Percentiles rank a stretch among this genome's conserved stretches.
Conservation (phyloP, 2,797 vertebrate genomes). For the Arnoldichthys spilopterus region DNA sequence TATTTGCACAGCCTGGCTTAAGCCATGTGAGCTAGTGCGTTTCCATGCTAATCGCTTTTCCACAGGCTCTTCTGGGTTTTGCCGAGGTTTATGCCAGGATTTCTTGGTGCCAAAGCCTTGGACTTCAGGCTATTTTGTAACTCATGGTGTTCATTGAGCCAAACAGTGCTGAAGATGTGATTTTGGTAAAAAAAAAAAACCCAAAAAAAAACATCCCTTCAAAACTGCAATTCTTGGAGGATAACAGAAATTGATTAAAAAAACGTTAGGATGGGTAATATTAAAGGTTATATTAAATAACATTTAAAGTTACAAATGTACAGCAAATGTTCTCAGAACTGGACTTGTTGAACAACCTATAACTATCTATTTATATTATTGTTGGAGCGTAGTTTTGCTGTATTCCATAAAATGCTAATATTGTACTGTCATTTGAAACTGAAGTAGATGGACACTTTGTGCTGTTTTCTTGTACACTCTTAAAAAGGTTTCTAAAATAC, state of each 20-base stretch:
- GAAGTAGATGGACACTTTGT: too few species aligned
- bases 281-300: neutral
- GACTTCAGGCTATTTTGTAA: slow-evolving; percentile 40
- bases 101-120: slow-evolving; percentile 28
- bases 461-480: too few species aligned
- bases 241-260: neutral
- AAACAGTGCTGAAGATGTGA: slow-evolving; percentile 1
- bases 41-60: slow-evolving; percentile 36
- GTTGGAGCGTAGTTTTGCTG: neutral
- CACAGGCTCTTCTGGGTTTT: slow-evolving; percentile 33
- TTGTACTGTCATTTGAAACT: too few species aligned
- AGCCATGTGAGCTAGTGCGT: slow-evolving; percentile 11
- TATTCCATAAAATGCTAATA: neutral
- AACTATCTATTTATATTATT: neutral
- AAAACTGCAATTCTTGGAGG: neutral
- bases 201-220: neutral
- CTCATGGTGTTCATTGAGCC: slow-evolving; percentile 28
- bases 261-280: neutral
- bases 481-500: too few species aligned
- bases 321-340: neutral
- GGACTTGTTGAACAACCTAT: too few species aligned
- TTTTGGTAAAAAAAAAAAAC: slow-evolving; percentile 14
- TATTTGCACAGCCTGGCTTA: slow-evolving; percentile 35
- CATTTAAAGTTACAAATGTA: neutral
- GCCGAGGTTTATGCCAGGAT: slow-evolving; percentile 26